Conservation (phyloP, 2,888 invertebrate species). For the Smittia sp. region DNA sequence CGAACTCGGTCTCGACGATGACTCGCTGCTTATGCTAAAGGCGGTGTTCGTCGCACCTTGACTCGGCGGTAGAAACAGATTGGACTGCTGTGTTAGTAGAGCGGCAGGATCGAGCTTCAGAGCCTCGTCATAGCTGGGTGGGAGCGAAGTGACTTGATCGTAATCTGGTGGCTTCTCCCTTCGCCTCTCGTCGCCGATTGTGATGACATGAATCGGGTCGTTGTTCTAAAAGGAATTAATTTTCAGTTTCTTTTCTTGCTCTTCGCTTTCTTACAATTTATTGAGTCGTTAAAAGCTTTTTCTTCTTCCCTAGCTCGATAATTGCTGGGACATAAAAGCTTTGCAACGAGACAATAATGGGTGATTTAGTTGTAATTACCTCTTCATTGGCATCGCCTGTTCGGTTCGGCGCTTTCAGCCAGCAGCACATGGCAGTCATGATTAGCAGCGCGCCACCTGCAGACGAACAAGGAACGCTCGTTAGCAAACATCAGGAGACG, state of each 20-base stretch:
- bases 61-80: not conserved
- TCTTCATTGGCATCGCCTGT: constrained; percentile 55
- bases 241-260: not conserved
- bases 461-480: constrained; percentile 7
- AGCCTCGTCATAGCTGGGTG: constrained; percentile 71
- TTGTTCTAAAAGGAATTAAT: constrained; percentile 55
- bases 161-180: constrained; percentile 71
- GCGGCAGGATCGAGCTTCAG: constrained; percentile 66
- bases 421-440: constrained; percentile 72
- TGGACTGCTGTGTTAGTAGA: constrained; percentile 50
- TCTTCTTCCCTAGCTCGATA: not conserved
- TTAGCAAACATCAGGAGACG: constrained; percentile 45
- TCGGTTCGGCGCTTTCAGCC: constrained; percentile 59
- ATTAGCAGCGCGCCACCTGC: constrained; percentile 67
- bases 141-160: constrained; percentile 64
- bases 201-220: constrained; percentile 65
- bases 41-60: constrained; percentile 29
- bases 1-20: constrained; percentile 4
- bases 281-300: constrained; percentile 28
- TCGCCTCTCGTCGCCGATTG: constrained; percentile 59
- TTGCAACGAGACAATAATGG: constrained; percentile 31
- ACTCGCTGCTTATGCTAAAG: constrained; percentile 24
- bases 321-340: constrained; percentile 35
- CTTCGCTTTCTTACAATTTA: constrained; percentile 26
- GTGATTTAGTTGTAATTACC: constrained; percentile 47